Evolutionary conservation across 2,797 vertebrate genomes (phyloP), one percentile per base, ranked within the genome.

Genomic region (Crypturellus tataupa): DNA sequence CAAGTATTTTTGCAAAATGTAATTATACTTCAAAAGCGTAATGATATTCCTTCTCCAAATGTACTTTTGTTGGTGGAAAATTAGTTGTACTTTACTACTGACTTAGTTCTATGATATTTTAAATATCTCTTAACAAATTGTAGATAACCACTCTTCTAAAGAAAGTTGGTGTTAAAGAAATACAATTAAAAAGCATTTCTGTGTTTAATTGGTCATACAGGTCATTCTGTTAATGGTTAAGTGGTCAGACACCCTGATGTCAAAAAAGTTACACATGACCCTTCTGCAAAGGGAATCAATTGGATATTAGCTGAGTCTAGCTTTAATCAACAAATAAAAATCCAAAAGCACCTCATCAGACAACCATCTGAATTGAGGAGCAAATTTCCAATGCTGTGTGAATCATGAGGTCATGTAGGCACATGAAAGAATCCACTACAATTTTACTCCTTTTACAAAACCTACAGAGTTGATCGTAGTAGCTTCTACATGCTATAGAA

Each of bases 161-260:
- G 37, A 6, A 12, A 8, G 5, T 17, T 69, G 51, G 44, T 44
- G 29, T 13, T 49, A 49, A 49, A 25, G 47, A 14, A 25, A 24
- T 44, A 68, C 0, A 10, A n/a, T 15, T 51, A 39, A n/a, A 68
- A 44, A 53, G 12, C 1, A 0, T 42, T 69, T 21, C 33, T 64
- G 18, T 11, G 7, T 69, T 49, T 12, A 58, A 6, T 29, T 60
- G 31, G 11, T 62, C 6, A 2, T 69, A n/a, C 37, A 37, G 37
- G 7, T 78, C 3, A 1, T 6, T 49, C 18, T 49, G 17, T 51
- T 42, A n/a, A 49, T 42, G 44, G 25, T n/a, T 67, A 68, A 35
- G 47, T 69, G 35, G 19, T 39, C 37, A 39, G 10, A 39, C 17
- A 53, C 25, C 33, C 12, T 29, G 10, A 3, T 49, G 23, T 53